Evolutionary conservation across 2,797 vertebrate genomes (phyloP).

Genomic region (Sternotherus odoratus): DNA sequence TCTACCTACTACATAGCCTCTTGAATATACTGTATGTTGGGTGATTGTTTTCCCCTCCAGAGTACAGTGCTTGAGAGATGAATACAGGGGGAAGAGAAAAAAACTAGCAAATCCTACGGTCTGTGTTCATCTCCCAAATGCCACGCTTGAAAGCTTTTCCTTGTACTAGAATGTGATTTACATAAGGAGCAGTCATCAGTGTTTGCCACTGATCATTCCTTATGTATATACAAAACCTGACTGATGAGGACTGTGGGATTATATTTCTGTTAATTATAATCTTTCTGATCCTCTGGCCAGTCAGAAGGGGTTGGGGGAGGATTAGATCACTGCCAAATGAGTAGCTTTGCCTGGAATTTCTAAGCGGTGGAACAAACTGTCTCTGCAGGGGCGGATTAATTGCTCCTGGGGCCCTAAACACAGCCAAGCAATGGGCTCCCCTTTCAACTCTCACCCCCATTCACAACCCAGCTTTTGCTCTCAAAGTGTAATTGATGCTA

Average conservation of each 20-base stretch:
- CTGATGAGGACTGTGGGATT: constrained; percentile 68
- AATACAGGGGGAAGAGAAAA: background rate
- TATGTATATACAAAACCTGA: constrained; percentile 50
- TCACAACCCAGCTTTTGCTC: too few relatives aligned
- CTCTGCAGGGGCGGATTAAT: too few relatives aligned
- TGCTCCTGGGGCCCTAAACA: too few relatives aligned
- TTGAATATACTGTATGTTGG: background rate
- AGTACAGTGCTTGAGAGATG: background rate
- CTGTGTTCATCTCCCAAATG: constrained; percentile 10
- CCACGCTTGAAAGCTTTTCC: constrained; percentile 46
- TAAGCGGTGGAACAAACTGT: constrained; percentile 39
- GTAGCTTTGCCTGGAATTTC: constrained; percentile 39
- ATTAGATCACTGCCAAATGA: background rate
- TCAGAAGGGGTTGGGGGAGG: constrained; percentile 26
- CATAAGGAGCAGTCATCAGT: constrained; percentile 60
- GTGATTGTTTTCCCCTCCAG: background rate
- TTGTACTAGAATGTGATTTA: constrained; percentile 54
- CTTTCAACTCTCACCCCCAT: too few relatives aligned
- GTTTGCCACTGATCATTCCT: constrained; percentile 49
- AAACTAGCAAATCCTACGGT: background rate
- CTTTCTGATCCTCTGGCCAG: constrained; percentile 61
- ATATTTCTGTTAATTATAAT: constrained; percentile 30
- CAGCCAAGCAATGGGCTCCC: too few relatives aligned
- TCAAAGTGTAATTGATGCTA: too few relatives aligned
- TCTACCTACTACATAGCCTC: background rate